Conservation (phyloP, 2,888 invertebrate genomes). For the Minunthozetes semirufus region DNA sequence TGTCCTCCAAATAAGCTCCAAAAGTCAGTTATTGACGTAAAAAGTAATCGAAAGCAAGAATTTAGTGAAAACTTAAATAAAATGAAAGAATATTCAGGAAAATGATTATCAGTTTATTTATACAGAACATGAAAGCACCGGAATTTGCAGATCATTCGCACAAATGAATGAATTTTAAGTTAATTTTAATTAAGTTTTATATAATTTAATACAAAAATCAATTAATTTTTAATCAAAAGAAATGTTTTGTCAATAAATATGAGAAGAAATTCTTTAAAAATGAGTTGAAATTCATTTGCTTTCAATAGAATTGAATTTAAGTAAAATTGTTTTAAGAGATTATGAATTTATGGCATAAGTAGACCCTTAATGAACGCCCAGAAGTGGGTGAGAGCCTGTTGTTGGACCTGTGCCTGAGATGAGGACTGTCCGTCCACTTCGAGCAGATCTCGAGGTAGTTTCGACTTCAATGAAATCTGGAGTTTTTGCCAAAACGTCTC, state of each 20-base stretch:
- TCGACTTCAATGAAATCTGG: conserved; percentile 56
- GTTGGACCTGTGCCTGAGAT: conserved; percentile 39
- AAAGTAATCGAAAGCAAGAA: no score
- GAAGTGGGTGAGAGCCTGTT: conserved; percentile 43
- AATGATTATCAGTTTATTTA: no score
- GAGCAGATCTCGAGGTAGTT: conserved; percentile 66
- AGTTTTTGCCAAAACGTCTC: conserved; percentile 74
- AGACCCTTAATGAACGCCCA: conserved; percentile 42
- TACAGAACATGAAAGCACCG: no score
- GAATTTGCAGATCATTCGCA: no score
- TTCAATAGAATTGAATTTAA: no score
- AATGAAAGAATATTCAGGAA: no score
- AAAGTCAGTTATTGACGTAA: no score
- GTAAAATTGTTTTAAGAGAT: background rate
- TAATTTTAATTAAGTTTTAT: no score
- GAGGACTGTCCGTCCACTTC: conserved; percentile 40
- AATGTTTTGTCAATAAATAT: background rate
- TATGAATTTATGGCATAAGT: background rate
- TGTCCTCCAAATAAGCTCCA: no score
- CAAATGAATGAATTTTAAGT: no score
- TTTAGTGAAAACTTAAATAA: no score
- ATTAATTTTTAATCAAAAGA: background rate
- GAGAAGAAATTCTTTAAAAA: background rate
- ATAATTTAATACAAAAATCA: background rate
- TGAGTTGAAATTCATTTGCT: background rate